These are phyloP conservation scores for Aphodius granarius DNA, from an alignment of 2,888 invertebrate genomes.

Conservation along the genomic window DNA sequence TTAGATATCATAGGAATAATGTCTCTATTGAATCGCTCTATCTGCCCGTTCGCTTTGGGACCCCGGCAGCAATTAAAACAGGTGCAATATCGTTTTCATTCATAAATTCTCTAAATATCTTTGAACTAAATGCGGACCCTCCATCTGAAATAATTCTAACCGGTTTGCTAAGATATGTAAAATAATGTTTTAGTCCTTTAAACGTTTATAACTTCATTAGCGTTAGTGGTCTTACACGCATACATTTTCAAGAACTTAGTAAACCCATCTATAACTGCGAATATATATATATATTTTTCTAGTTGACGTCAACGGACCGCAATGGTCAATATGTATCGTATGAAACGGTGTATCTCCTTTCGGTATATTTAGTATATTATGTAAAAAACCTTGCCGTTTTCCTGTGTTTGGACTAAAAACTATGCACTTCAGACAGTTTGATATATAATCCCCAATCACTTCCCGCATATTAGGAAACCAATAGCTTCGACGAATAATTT, in stretches of 20 bases:
- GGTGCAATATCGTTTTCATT: not conserved
- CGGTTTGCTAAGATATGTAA: conserved; percentile 1
- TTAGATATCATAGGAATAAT: not conserved
- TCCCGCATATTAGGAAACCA: conserved; percentile 3
- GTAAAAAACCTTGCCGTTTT: not conserved
- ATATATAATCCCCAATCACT: not conserved
- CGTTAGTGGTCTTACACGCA: conserved; percentile 4
- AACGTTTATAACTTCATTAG: not conserved
- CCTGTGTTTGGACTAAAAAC: not conserved
- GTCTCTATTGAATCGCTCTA: not conserved
- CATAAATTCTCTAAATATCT: conserved; percentile 6
- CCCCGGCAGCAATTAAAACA: not conserved
- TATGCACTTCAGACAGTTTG: conserved; percentile 9
- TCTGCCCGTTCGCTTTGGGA: not conserved
- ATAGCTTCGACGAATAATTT: conserved; percentile 4
- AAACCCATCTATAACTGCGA: conserved; percentile 2
- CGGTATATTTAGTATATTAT: conserved; percentile 1
- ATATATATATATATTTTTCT: conserved; percentile 10
- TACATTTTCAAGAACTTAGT: not conserved
- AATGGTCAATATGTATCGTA: conserved; percentile 2
- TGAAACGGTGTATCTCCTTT: not conserved
- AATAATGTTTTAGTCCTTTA: not conserved
- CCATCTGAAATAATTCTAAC: conserved; percentile 3
- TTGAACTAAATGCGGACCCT: conserved; percentile 1
- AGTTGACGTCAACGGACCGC: not conserved